Percentiles rank a stretch among this genome's conserved stretches.
phyloP scores from a whole-genome alignment of 2,113 vertebrate genomes.

The Proterorhinus semilunaris region DNA sequence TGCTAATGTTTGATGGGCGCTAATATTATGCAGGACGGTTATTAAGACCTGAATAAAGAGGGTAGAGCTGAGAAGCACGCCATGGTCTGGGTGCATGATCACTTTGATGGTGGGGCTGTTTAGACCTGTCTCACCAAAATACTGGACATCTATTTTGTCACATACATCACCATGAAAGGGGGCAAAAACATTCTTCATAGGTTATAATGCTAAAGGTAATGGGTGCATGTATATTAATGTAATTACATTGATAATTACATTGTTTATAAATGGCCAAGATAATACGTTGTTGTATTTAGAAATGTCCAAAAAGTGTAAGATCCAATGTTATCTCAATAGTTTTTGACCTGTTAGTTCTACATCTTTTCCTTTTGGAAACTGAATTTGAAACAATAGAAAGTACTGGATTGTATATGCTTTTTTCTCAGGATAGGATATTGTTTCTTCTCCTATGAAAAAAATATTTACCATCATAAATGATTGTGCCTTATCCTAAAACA shows the following conservation, averaged over 20 bases:
- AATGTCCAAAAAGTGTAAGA: no score
- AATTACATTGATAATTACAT: neutral
- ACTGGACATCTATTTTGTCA: neutral
- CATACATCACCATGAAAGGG: neutral
- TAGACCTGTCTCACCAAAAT: neutral
- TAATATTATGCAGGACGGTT: neutral
- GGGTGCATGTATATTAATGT: neutral
- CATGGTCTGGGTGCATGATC: neutral
- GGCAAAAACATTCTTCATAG: neutral
- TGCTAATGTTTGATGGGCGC: neutral
- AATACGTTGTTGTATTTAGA: no score
- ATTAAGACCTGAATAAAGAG: constrained; percentile 3
- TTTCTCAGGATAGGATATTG: no score
- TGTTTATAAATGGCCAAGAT: neutral
- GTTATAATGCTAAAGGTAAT: neutral
- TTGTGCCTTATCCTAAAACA: neutral
- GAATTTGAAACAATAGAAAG: no score
- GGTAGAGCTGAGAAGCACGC: neutral
- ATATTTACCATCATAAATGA: neutral
- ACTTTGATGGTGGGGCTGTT: constrained; percentile 5
- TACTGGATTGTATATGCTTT: no score
- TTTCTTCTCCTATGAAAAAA: no score
- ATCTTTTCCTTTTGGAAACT: no score
- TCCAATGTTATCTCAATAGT: no score
- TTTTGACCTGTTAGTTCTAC: no score